Percentiles rank a stretch among this genome's conserved stretches.
These are phyloP conservation scores for Sabellastarte sp. DNA, from an alignment of 2,888 invertebrate species.

Conservation along the genomic window DNA sequence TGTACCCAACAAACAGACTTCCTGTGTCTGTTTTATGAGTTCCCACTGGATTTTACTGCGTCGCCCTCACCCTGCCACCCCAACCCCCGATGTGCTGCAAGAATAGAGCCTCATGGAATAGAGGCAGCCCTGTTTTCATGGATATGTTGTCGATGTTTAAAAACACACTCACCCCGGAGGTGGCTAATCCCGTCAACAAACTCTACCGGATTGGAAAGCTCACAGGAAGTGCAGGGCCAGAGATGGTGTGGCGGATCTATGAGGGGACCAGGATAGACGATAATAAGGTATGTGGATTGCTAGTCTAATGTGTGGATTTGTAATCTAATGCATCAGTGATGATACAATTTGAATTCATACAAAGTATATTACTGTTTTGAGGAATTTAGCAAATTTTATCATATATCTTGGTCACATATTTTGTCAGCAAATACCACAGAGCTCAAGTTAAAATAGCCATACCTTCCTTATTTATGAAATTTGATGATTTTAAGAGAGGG, in stretches of 20 bases:
- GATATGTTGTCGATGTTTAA: constrained; percentile 29
- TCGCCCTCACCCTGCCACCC: no score
- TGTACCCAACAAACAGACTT: no score
- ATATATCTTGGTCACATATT: neutral
- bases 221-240: constrained; percentile 79
- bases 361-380: no score
- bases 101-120: no score
- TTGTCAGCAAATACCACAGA: neutral
- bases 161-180: constrained; percentile 42
- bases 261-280: constrained; percentile 86
- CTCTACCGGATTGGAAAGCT: constrained; percentile 85
- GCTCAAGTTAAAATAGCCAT: no score
- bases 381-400: neutral
- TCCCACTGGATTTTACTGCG: no score
- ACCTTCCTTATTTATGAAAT: no score
- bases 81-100: no score
- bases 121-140: constrained; percentile 13
- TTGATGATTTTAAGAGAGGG: no score
- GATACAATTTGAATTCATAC: no score
- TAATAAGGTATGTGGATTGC: constrained; percentile 75
- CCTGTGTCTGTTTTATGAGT: no score
- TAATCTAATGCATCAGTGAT: no score
- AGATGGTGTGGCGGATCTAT: constrained; percentile 87
- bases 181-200: constrained; percentile 73
- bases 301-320: neutral